Percentiles rank a stretch among this genome's conserved stretches.
phyloP scores from a whole-genome alignment of 2,113 vertebrate genomes.

The Ivindomyrus marchei region DNA sequence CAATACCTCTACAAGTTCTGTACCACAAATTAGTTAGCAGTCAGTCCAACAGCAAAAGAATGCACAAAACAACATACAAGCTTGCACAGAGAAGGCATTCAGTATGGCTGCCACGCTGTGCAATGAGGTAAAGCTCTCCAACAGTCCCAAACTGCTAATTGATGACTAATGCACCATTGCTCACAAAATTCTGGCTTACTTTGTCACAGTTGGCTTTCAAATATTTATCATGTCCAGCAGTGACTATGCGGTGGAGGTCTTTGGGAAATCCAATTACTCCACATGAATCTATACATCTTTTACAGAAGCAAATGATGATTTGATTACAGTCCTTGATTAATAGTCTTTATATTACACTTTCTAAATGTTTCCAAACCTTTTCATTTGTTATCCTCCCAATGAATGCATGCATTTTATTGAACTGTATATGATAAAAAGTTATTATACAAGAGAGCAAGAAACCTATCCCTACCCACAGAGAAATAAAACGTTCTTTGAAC shows the following conservation, averaged over 20 bases:
- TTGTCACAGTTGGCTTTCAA: conserved; percentile 9
- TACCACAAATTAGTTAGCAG: not conserved
- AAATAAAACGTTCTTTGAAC: too few species aligned
- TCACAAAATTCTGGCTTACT: not conserved
- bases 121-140: not conserved
- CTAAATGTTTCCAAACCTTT: not conserved
- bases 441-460: not conserved
- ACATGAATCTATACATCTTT: not conserved
- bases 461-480: not conserved
- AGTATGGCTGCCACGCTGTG: not conserved
- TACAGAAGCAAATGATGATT: not conserved
- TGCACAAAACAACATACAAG: not conserved
- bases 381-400: not conserved
- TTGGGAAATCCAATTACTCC: conserved; percentile 3
- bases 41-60: not conserved
- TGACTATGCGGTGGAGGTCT: not conserved
- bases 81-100: not conserved
- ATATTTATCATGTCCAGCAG: conserved; percentile 14
- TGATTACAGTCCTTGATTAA: not conserved
- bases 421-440: not conserved
- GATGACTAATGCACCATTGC: not conserved
- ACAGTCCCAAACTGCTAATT: not conserved
- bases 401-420: not conserved
- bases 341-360: not conserved
- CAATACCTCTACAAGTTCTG: not conserved